Conservation (phyloP, 2,888 invertebrate genomes). For the Apamea crenata region DNA sequence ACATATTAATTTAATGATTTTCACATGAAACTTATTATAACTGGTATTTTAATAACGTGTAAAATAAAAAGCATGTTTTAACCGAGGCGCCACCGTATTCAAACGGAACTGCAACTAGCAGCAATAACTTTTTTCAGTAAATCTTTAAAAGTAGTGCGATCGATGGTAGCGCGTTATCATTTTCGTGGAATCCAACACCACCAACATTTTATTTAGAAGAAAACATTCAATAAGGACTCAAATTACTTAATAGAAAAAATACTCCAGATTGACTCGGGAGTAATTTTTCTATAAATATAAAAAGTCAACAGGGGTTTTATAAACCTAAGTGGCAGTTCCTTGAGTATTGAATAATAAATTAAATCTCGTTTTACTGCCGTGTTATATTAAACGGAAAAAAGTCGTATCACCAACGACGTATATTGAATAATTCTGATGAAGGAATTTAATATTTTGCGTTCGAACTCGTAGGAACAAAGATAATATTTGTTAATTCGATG, state of each 20-base stretch:
- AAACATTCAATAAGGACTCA: neutral
- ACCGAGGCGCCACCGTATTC: neutral
- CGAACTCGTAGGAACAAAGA: slow-evolving; percentile 29
- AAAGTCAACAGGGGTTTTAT: slow-evolving; percentile 22
- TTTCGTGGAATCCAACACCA: neutral
- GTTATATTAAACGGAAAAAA: slow-evolving; percentile 23
- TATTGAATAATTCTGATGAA: slow-evolving; percentile 33
- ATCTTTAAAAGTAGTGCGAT: neutral
- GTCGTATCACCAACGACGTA: slow-evolving; percentile 16
- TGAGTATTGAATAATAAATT: slow-evolving; percentile 24
- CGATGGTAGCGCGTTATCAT: too few species aligned
- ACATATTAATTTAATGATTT: neutral
- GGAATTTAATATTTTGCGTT: slow-evolving; percentile 41
- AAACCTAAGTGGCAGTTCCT: slow-evolving; percentile 22
- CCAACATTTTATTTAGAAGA: neutral
- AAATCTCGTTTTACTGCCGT: slow-evolving; percentile 19
- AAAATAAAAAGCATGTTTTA: neutral
- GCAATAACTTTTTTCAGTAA: neutral
- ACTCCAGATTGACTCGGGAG: neutral
- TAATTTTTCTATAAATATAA: neutral
- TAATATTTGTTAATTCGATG: slow-evolving; percentile 49
- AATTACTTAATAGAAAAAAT: slow-evolving; percentile 19
- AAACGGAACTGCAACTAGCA: neutral
- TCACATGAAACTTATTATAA: neutral
- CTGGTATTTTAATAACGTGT: neutral